These are phyloP conservation scores for Noctua janthe DNA, from an alignment of 2,888 invertebrate species.

Conservation along the genomic window DNA sequence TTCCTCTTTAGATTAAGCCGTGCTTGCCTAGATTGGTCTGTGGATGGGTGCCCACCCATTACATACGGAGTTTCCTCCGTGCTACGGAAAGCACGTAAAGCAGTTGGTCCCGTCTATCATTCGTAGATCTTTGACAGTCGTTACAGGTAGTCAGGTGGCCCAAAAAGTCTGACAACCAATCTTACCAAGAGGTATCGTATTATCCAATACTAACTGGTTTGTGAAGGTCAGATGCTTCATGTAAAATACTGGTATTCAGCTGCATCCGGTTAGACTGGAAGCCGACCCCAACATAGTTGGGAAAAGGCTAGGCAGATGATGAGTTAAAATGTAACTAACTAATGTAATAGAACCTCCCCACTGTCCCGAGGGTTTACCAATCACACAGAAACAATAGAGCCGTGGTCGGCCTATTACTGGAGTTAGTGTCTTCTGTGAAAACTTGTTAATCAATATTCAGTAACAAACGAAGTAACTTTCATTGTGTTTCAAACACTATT, in stretches of 20 bases:
- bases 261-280: too few relatives aligned
- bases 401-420: constrained; percentile 8
- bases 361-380: constrained; percentile 26
- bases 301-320: too few relatives aligned
- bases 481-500: not conserved
- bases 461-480: constrained; percentile 9
- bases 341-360: constrained; percentile 17
- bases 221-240: not conserved
- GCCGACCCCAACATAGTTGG: too few relatives aligned
- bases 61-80: not conserved
- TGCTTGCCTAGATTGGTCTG: too few relatives aligned
- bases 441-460: constrained; percentile 36
- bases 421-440: constrained; percentile 30
- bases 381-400: constrained; percentile 40
- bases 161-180: not conserved
- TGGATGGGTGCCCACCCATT: not conserved
- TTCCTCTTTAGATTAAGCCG: too few relatives aligned
- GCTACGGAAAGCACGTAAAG: not conserved
- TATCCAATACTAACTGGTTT: not conserved
- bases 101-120: not conserved
- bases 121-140: not conserved
- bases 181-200: not conserved
- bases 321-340: constrained; percentile 28
- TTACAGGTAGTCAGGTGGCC: not conserved
- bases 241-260: too few relatives aligned